Percentiles rank a stretch among this genome's conserved stretches.
These are phyloP conservation scores for Chloropsis hardwickii DNA, from an alignment of 2,113 vertebrate genomes.

Conservation along the genomic window DNA sequence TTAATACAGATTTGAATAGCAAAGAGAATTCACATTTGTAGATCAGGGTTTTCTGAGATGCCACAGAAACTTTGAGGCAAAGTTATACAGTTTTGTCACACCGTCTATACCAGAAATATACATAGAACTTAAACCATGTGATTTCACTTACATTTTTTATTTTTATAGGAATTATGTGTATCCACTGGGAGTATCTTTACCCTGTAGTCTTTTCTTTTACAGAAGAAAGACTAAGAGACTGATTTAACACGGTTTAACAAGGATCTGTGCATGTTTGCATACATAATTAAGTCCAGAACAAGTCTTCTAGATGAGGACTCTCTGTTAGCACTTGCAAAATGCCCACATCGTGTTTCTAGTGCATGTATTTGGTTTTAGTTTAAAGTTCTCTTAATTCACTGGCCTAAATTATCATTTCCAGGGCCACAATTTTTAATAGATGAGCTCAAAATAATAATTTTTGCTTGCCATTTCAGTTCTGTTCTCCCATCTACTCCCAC, in stretches of 20 bases:
- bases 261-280: not conserved
- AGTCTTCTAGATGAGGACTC: not conserved
- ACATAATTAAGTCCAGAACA: not conserved
- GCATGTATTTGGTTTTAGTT: not conserved
- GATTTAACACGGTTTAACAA: not conserved
- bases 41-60: not conserved
- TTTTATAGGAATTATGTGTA: not conserved
- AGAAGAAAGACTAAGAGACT: not conserved
- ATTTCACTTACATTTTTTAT: not conserved
- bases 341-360: not conserved
- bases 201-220: not conserved
- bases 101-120: not conserved
- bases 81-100: not conserved
- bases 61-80: not conserved
- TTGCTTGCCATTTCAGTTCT: not conserved
- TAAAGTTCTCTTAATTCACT: not conserved
- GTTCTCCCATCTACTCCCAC: not conserved
- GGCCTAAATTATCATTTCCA: not conserved
- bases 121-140: not conserved
- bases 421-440: not conserved
- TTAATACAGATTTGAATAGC: not conserved
- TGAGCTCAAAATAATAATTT: not conserved
- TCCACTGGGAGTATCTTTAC: not conserved
- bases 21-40: not conserved
- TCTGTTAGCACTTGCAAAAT: not conserved